Conservation (phyloP, 2,888 invertebrate genomes). For the Biston betularia region DNA sequence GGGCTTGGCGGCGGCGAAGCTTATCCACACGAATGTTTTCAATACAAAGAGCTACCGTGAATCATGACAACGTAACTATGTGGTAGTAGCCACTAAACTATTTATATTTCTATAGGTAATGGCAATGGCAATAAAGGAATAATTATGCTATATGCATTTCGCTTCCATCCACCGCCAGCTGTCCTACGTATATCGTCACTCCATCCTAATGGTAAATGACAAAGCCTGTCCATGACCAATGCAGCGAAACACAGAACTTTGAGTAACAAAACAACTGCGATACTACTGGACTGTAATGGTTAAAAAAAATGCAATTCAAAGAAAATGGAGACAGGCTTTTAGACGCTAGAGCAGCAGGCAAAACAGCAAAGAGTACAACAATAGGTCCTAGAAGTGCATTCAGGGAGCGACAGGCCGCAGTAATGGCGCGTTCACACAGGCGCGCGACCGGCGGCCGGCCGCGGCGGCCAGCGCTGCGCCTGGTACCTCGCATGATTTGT, state of each 20-base stretch:
- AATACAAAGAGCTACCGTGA: background rate
- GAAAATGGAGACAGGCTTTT: background rate
- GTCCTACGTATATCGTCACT: too few species aligned
- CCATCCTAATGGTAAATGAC: too few species aligned
- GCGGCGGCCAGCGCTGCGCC: conserved; percentile 51
- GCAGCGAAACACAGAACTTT: too few species aligned
- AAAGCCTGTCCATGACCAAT: too few species aligned
- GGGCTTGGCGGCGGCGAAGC: conserved; percentile 4
- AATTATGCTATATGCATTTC: too few species aligned
- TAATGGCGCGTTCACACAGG: conserved; percentile 49
- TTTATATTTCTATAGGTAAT: too few species aligned
- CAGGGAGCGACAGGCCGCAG: conserved; percentile 8
- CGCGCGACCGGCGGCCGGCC: conserved; percentile 64
- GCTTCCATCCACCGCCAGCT: too few species aligned
- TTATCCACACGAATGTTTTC: conserved; percentile 7
- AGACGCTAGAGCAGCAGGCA: background rate
- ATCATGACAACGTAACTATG: too few species aligned
- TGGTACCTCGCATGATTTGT: conserved; percentile 73
- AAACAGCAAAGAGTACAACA: conserved; percentile 1
- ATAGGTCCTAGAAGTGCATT: conserved; percentile 13
- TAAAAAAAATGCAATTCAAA: background rate
- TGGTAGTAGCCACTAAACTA: too few species aligned
- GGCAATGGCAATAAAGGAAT: too few species aligned
- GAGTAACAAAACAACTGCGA: too few species aligned
- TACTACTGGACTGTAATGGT: too few species aligned